Base-by-base conservation (phyloP, 2,888 invertebrate species). In the Leptarthrus brevirostris region DNA sequence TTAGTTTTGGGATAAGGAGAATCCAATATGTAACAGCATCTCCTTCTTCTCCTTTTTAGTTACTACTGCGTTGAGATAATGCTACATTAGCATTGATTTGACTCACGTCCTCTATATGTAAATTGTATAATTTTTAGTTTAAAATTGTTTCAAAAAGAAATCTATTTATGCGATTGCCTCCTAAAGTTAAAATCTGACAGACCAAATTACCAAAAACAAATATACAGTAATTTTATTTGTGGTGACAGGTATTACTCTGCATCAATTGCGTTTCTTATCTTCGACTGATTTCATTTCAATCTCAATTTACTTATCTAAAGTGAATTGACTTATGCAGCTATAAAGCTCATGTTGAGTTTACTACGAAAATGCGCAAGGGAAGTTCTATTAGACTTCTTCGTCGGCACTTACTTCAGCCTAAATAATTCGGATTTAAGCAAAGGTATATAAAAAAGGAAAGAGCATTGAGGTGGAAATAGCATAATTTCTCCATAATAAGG, bases 401-500 rank as follows among this genome's bases (percentile, higher is more conserved):
- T 20, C 12, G 18, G 3, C 6, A 14, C 3, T 12, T 6, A 49
- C 16, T 16, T 12, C 6, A 12, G 3, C 3, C 16, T 18, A 18
- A 3, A 49, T 49, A 8, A 12, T 49, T 5, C 3, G 5, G 6
- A 12, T 49, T 8, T 4, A 20, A 3, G 4, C 18, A 2, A 16
- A 49, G 18, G 2, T n/a, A 20, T 49, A 20, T 47, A 49, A 49
- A 49, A 49, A 49, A 49, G 14, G 3, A 49, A 49, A 49, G 49
- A 18, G 49, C 18, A 20, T 49, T 49, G 16, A 20, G 20, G 20
- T 49, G 49, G 49, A 49, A 49, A 49, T 49, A 49, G 49, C 49
- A 49, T 49, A 49, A 49, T 49, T 49, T 49, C 18, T n/a, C 49
- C 5, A 49, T 49, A 49, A 49, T 49, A 49, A 49, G n/a, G 18